A percentile compares a stretch with the other conserved stretches of the same genome.
These are phyloP conservation scores for Tetramorium parvispinum DNA, from an alignment of 1,140 invertebrate species.

Conservation along the genomic window DNA sequence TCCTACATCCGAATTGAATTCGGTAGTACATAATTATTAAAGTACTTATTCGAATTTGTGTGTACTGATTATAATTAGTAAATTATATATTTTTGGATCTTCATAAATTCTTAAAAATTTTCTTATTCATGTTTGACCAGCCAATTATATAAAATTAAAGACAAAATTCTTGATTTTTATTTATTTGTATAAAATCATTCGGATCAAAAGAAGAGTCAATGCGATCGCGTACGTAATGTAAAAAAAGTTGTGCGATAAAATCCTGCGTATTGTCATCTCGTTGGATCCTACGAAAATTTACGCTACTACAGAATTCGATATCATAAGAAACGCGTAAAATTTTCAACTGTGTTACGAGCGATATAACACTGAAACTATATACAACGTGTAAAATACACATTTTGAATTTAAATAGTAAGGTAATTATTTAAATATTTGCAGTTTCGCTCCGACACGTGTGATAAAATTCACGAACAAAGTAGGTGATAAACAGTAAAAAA, in stretches of 20 bases:
- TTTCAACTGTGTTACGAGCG: not conserved
- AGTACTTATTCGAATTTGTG: no score
- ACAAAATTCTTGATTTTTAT: not conserved
- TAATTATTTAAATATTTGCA: not conserved
- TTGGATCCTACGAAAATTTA: not conserved
- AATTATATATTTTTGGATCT: no score
- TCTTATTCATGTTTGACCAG: no score
- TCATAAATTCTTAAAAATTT: no score
- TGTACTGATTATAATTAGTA: no score
- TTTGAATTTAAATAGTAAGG: not conserved
- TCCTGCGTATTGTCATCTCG: not conserved
- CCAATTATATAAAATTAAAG: not conserved
- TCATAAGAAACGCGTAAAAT: not conserved
- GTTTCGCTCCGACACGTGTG: not conserved
- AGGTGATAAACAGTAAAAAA: not conserved
- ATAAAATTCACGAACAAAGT: not conserved
- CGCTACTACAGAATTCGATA: not conserved
- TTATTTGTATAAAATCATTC: not conserved
- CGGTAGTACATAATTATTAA: no score
- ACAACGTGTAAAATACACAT: not conserved
- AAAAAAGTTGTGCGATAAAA: no score
- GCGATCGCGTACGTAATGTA: not conserved
- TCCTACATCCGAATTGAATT: no score
- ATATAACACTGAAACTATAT: not conserved
- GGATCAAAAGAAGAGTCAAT: not conserved